Percentiles rank a stretch among this genome's conserved stretches.
Evolutionary conservation across 2,888 invertebrate species (phyloP).

Genomic region (Apodemia zela): DNA sequence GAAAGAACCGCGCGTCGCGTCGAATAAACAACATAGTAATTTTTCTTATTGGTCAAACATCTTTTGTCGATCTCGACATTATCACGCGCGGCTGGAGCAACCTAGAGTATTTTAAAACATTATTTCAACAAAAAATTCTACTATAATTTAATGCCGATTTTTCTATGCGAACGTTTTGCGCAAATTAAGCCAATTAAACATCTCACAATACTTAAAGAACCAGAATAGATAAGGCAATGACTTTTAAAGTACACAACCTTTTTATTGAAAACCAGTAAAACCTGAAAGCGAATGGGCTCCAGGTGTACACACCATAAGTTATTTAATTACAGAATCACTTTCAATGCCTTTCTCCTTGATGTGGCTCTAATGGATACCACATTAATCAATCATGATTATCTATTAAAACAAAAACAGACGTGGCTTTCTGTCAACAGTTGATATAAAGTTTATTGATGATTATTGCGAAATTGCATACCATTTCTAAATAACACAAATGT

Average conservation of each 20-base stretch:
- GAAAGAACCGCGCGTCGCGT: no score
- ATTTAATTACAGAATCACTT: conserved; percentile 58
- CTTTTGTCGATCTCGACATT: no score
- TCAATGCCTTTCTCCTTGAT: conserved; percentile 60
- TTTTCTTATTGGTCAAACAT: no score
- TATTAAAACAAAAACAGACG: conserved; percentile 20
- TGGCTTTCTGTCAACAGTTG: conserved; percentile 4
- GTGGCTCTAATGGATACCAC: conserved; percentile 40
- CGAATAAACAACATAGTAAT: no score
- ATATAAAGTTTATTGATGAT: conserved; percentile 1
- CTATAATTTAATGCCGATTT: background rate
- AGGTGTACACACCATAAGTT: conserved; percentile 31
- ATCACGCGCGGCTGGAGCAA: no score
- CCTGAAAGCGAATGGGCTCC: conserved; percentile 28
- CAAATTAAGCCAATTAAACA: background rate
- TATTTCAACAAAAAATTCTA: no score
- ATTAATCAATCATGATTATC: conserved; percentile 47
- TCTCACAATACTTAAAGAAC: conserved; percentile 16
- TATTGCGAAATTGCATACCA: background rate
- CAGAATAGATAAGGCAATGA: conserved; percentile 28
- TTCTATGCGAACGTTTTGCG: background rate
- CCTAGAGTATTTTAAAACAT: no score
- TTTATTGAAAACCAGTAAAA: conserved; percentile 30
- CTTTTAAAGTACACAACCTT: conserved; percentile 28
- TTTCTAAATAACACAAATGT: background rate